Evolutionary conservation across 2,797 vertebrate genomes (phyloP).

Genomic region (Poliocrania exsul): DNA sequence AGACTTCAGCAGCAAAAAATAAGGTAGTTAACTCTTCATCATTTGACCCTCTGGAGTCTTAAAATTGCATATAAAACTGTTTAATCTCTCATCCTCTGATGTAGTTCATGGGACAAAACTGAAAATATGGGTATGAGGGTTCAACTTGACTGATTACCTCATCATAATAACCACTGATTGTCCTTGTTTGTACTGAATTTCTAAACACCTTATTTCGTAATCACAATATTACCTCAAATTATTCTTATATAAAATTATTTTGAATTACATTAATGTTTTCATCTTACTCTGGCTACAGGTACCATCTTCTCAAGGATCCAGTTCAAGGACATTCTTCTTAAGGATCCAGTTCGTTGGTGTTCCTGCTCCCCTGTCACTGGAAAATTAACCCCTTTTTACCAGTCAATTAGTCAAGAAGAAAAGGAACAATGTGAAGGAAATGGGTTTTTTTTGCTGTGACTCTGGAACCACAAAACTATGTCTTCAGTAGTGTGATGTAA

Average conservation of each 20-base stretch:
- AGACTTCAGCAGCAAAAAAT: neutral
- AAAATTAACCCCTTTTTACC: neutral
- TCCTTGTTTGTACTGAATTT: neutral
- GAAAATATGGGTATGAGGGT: neutral
- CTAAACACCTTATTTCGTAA: neutral
- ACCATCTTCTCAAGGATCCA: neutral
- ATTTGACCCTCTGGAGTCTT: neutral
- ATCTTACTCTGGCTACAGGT: neutral
- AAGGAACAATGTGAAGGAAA: neutral
- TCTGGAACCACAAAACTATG: neutral
- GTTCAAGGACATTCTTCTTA: neutral
- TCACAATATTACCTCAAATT: neutral
- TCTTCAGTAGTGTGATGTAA: neutral
- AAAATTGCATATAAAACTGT: neutral
- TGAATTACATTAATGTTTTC: neutral
- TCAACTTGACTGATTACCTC: neutral
- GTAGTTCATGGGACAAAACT: neutral
- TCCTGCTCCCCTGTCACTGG: neutral
- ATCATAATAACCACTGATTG: neutral
- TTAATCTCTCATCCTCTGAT: neutral
- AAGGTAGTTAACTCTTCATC: neutral
- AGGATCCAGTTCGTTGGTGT: neutral
- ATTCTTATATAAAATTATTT: neutral
- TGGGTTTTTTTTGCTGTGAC: neutral
- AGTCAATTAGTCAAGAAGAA: neutral